Percentiles rank a stretch among this genome's conserved stretches.
phyloP scores from a whole-genome alignment of 2,888 invertebrate species.

The Didymodactylos carnosus region DNA sequence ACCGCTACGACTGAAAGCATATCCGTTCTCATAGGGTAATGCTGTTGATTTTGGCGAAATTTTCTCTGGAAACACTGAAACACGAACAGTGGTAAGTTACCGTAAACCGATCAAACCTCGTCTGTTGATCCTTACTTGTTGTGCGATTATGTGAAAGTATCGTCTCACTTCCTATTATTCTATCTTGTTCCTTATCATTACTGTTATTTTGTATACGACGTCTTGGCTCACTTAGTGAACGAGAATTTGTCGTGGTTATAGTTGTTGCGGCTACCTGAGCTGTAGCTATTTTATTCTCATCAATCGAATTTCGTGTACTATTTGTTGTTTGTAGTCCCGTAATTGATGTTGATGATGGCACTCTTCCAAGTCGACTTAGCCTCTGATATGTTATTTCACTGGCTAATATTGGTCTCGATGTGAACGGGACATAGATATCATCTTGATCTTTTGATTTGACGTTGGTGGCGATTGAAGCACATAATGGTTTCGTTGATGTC shows the following conservation, averaged over 20 bases:
- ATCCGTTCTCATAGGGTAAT: too few species aligned
- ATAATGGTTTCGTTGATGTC: too few species aligned
- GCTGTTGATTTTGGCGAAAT: too few species aligned
- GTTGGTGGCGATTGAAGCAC: conserved; percentile 37
- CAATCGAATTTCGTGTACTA: not conserved
- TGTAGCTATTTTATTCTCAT: not conserved
- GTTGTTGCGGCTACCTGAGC: not conserved
- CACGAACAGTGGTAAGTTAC: too few species aligned
- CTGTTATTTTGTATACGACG: not conserved
- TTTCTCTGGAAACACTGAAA: too few species aligned
- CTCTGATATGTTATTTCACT: conserved; percentile 10
- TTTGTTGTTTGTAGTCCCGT: too few species aligned
- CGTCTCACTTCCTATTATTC: too few species aligned
- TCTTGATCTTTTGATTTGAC: conserved; percentile 23
- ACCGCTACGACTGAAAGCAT: too few species aligned
- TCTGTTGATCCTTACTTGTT: too few species aligned
- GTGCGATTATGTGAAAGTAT: too few species aligned
- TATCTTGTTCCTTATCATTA: too few species aligned
- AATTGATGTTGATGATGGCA: not conserved
- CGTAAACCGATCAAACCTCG: too few species aligned
- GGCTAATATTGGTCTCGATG: conserved; percentile 14
- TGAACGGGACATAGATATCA: not conserved
- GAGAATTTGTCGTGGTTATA: not conserved
- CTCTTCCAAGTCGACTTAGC: not conserved
- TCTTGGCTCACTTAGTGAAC: conserved; percentile 9